Base-by-base conservation (phyloP, 2,888 invertebrate genomes). In the Andrena camellia region DNA sequence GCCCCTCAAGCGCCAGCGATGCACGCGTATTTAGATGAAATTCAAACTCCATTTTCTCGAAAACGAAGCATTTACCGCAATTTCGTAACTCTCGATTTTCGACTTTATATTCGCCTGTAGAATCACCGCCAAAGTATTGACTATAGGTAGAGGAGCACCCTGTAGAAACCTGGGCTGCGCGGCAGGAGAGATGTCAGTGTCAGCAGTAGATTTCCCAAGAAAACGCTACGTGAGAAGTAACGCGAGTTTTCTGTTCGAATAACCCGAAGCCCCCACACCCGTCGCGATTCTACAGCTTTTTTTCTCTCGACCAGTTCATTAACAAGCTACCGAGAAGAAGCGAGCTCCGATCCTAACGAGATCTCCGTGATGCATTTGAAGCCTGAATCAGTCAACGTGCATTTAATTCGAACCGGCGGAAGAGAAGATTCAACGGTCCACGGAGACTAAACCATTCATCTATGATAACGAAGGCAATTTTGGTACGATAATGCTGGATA, bases 401-500 rank as follows among this genome's bases (percentile, higher is more conserved):
- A 33, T n/a, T 29, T 13, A 62, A 31, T 20, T 20, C 33, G 5
- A 62, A 62, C n/a, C 31, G 31, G 20, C 6, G 8, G 2, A 42
- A 63, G 13, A 6, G 4, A 23, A 35, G 17, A n/a, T 35, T 68
- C 23, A 23, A 68, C n/a, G 20, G 67, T 31, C 17, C 42, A 1
- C 13, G 6, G 13, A 29, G 7, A 7, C n/a, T 13, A 29, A 13
- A 57, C 5, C 10, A 57, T 20, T 42, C 35, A 57, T 57, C 4
- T 10, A 62, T 0, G n/a, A 5, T 13, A 7, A 26, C 7, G 26
- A 26, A 8, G 6, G 3, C 4, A 33, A 33, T 52, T 31, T 8
- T 6, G 13, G 23, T n/a, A n/a, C 2, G 52, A 35, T 52, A 54
- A 54, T 8, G n/a, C 1, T 23, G 23, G 20, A 79, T 81, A 81